Base-by-base conservation (phyloP, 2,113 vertebrate genomes). In the Mormyrus iriodes region DNA sequence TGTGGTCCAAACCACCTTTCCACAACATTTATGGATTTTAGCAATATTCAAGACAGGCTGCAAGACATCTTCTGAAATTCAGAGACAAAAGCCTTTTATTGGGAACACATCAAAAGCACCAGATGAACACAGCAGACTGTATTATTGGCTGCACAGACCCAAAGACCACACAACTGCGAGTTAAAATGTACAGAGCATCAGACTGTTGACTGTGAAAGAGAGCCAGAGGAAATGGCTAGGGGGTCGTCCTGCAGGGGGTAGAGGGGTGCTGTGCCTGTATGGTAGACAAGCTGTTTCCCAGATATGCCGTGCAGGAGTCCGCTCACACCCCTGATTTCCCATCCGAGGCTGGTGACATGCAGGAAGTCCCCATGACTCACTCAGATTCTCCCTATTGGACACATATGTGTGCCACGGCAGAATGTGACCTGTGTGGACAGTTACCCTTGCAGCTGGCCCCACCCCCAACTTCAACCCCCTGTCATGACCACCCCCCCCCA, bases 401-500 rank as follows among this genome's bases (percentile, higher is more conserved):
- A 46, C 44, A n/a, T 12, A 48, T 4, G 12, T 6, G 44, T n/a
- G 44, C 83, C 24, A 15, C 6, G 48, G 46, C n/a, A 85, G 10
- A 85, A 51, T 49, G 8, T n/a, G 83, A 51, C 44, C 83, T 85
- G 83, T 85, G 48, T 51, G 46, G 83, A 31, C 83, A 85, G 42
- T 48, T n/a, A 85, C 24, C 83, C 13, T 49, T 46, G 44, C 44
- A 58, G 27, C 3, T 19, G n/a, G 24, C 8, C 6, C 58, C 87
- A 85, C 24, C 83, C n/a, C 44, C 44, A 21, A 27, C 42, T 79
- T n/a, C n/a, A 5, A 51, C 76, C 53, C 31, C 13, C 85, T 21
- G 9, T 87, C 76, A 65, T 86, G 88, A 88, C 90, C 19, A 1
- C 7, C 21, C 61, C 52, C 85, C n/a, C n/a, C n/a, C n/a, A n/a